Conservation (phyloP, 2,888 invertebrate genomes). For the Cryptocephalus primarius region DNA sequence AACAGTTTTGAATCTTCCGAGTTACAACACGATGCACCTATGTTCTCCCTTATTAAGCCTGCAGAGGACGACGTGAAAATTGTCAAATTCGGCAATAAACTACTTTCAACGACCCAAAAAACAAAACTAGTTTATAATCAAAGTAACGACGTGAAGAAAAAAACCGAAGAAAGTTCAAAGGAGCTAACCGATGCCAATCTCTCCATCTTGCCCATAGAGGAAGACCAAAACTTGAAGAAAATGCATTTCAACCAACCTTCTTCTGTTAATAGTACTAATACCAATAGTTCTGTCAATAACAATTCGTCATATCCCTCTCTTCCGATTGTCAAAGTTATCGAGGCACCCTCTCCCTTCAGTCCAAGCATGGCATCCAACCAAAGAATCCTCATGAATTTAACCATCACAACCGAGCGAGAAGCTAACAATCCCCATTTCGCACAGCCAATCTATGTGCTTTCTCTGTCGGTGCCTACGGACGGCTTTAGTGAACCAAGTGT, state of each 20-base stretch:
- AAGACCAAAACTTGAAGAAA: conserved; percentile 14
- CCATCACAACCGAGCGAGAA: conserved; percentile 62
- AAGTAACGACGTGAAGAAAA: conserved; percentile 6
- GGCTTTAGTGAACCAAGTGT: conserved; percentile 45
- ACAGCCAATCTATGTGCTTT: conserved; percentile 65
- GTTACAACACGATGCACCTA: conserved; percentile 36
- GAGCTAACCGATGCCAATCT: conserved; percentile 30
- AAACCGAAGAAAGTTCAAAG: conserved; percentile 21
- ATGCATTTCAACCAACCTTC: conserved; percentile 17
- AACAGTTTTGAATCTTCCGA: conserved; percentile 20
- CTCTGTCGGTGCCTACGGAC: conserved; percentile 66
- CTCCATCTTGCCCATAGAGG: conserved; percentile 13
- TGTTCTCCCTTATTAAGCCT: conserved; percentile 14
- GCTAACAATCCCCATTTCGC: conserved; percentile 40
- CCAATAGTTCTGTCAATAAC: conserved; percentile 19
- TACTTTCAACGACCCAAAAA: conserved; percentile 22
- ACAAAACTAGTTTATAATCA: conserved; percentile 22
- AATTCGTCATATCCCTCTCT: conserved; percentile 2
- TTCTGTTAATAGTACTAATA: conserved; percentile 22
- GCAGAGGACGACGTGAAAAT: conserved; percentile 40
- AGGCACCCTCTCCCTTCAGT: conserved; percentile 25
- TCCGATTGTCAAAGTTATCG: conserved; percentile 22
- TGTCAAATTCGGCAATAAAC: conserved; percentile 33
- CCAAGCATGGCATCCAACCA: conserved; percentile 38
- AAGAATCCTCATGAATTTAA: conserved; percentile 70